Evolutionary conservation across 2,888 invertebrate genomes (phyloP).

Genomic region (Phalangium opilio): DNA sequence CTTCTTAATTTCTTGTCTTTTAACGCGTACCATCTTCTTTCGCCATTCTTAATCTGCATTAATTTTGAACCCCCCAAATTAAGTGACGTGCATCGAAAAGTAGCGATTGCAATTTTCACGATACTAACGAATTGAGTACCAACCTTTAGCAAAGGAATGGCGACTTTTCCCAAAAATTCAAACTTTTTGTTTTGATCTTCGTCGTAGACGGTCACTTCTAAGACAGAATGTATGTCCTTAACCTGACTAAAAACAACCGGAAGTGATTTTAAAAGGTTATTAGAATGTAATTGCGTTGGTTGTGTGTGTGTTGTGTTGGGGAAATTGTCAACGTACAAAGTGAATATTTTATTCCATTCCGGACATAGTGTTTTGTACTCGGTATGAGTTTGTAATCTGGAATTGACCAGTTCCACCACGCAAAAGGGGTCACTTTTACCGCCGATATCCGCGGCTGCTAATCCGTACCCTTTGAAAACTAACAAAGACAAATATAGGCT

Average conservation of each 20-base stretch:
- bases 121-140: neutral
- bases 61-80: neutral
- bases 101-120: neutral
- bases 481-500: conserved; percentile 7
- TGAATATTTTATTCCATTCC: conserved; percentile 97
- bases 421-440: conserved; percentile 99
- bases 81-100: conserved; percentile 4
- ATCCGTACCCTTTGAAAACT: conserved; percentile 62
- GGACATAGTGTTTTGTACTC: conserved; percentile 95
- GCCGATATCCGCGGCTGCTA: conserved; percentile 87
- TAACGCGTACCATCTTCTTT: conserved; percentile 85
- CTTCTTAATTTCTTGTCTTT: conserved; percentile 86
- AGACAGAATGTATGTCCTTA: conserved; percentile 78
- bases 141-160: conserved; percentile 59
- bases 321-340: conserved; percentile 54
- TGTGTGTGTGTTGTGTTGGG: no score
- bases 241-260: conserved; percentile 25
- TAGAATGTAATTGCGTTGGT: no score
- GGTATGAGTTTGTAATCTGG: conserved; percentile 90
- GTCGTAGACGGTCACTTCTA: conserved; percentile 92
- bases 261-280: neutral
- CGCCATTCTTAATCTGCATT: conserved; percentile 60
- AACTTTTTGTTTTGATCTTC: conserved; percentile 89
- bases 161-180: conserved; percentile 86
- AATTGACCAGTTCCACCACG: conserved; percentile 85